Evolutionary conservation across 2,888 invertebrate genomes (phyloP), one percentile per base, ranked within the genome.

Genomic region (Stomorhina lunata): DNA sequence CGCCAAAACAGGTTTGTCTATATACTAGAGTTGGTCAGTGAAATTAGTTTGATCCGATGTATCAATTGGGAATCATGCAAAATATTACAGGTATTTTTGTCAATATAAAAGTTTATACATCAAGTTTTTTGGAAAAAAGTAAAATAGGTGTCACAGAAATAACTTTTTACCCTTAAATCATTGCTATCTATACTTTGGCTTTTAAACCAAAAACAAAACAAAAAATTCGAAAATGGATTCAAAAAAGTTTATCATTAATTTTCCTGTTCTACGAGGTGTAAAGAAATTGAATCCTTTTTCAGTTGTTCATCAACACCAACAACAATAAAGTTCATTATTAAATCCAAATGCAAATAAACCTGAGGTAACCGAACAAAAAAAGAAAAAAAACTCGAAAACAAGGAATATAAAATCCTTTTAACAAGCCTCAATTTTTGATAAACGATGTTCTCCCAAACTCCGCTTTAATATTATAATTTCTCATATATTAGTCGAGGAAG

Each of bases 251-350:
- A 65, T 79, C 32, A 76, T 40, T 59, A 79, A 82, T 82, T 82
- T 82, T 76, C 82, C 66, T 71, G 82, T 79, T 75, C 82, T 68
- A 25, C 71, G 82, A 82, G 59, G 75, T 82, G 79, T 82, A 59
- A 81, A 79, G 37, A 37, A 80, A 66, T 37, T 17, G 37, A 40
- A 22, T 61, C 40, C 32, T 66, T 66, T 29, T 48, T 55, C 37
- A n/a, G 53, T 29, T 57, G 53, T n/a, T 55, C 78, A 72, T 79
- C 68, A 72, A 32, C 43, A 22, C 50, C 17, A 77, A 50, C 79
- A 76, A 82, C 79, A 82, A 82, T 82, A 71, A 79, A 76, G 82
- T 82, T 82, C 79, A 82, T 82, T 82, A 82, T 79, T 79, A 79
- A 76, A 82, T 65, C 75, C 82, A 79, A 69, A 82, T 82, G 79